A percentile compares a stretch with the other conserved stretches of the same genome.
Evolutionary conservation across 2,113 vertebrate species (phyloP).

Genomic region (Prunella himalayana): DNA sequence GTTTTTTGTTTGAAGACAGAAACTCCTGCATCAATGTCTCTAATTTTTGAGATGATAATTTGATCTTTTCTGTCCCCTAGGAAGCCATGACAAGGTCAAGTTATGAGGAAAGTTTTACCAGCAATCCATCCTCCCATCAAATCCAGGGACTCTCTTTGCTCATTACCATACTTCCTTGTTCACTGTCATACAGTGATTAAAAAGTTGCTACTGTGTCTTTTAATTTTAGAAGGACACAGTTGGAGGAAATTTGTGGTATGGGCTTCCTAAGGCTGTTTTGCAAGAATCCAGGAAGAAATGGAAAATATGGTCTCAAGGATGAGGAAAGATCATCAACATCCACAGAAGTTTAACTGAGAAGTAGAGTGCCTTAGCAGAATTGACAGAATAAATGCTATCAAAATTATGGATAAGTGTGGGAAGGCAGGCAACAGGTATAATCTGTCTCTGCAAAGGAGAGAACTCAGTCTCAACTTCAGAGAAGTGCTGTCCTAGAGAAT

Average conservation of each 20-base stretch:
- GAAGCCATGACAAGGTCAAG: not conserved
- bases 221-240: not conserved
- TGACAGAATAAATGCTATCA: not conserved
- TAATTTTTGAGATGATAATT: not conserved
- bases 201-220: not conserved
- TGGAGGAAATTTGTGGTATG: not conserved
- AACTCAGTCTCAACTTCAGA: not conserved
- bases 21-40: not conserved
- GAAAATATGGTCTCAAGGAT: not conserved
- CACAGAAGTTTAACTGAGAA: not conserved
- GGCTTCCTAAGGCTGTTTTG: not conserved
- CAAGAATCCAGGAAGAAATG: not conserved
- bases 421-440: not conserved
- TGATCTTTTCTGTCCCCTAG: not conserved
- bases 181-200: not conserved
- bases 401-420: not conserved
- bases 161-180: not conserved
- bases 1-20: not conserved
- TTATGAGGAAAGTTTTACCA: not conserved
- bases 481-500: not conserved
- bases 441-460: not conserved
- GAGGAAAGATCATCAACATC: not conserved
- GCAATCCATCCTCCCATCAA: not conserved
- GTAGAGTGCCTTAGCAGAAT: not conserved
- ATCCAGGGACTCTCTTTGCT: not conserved